Evolutionary conservation across 35 echinoderm and acorn worm genomes (phyloP).

Genomic region (Apostichopus japonicus): DNA sequence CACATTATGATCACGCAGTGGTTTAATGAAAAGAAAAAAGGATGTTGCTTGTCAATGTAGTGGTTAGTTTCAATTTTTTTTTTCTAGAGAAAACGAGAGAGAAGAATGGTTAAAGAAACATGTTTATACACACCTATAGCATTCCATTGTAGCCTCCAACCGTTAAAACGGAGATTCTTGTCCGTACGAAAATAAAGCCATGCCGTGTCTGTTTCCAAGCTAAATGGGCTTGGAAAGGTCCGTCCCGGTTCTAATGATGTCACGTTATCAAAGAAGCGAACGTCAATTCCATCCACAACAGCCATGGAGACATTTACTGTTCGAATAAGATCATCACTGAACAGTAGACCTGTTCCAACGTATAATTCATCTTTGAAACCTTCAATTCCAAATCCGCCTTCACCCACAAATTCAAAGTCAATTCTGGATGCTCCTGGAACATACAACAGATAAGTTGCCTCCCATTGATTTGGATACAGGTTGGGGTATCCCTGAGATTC

Average conservation of each 20-base stretch:
- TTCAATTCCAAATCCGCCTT: constrained; percentile 62
- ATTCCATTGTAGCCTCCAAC: background rate
- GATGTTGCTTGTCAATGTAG: too few relatives aligned
- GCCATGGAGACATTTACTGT: background rate
- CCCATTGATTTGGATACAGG: constrained; percentile 26
- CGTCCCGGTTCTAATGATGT: background rate
- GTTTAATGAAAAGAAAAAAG: too few relatives aligned
- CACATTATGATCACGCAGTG: too few relatives aligned
- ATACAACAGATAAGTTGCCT: constrained; percentile 58
- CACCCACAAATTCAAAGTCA: constrained; percentile 50
- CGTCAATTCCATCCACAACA: background rate
- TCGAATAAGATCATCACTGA: background rate
- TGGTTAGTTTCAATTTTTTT: too few relatives aligned
- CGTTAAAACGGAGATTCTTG: background rate
- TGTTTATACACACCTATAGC: constrained; percentile 10
- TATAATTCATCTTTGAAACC: constrained; percentile 68
- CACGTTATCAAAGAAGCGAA: constrained; percentile 45
- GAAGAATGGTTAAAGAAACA: background rate
- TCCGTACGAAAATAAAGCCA: constrained; percentile 44
- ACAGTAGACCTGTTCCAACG: constrained; percentile 54
- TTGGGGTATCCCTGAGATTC: constrained; percentile 51
- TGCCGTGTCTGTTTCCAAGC: background rate
- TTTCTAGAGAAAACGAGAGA: background rate
- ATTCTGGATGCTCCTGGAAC: constrained; percentile 67
- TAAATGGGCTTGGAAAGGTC: background rate